Conservation (phyloP, 2,888 invertebrate species). For the Chalcosyrphus nemorum region DNA sequence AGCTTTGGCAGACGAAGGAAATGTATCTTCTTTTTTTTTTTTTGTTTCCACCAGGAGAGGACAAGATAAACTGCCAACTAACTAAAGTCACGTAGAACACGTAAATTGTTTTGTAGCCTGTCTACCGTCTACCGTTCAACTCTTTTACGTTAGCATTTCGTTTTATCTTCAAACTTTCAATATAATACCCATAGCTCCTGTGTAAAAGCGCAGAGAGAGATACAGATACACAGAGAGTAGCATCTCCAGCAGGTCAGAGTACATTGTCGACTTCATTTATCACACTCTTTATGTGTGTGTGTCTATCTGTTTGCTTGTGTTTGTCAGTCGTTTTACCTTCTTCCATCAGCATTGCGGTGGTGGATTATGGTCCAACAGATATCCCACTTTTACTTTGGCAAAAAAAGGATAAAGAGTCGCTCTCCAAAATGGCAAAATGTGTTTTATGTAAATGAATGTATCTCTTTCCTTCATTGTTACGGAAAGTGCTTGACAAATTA, state of each 20-base stretch:
- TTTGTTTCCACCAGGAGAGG: background rate
- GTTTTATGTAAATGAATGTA: conserved; percentile 47
- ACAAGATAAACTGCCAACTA: conserved; percentile 69
- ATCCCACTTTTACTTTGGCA: conserved; percentile 6
- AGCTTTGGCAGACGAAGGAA: conserved; percentile 34
- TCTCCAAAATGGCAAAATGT: conserved; percentile 45
- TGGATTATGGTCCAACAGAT: background rate
- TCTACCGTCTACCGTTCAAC: conserved; percentile 67
- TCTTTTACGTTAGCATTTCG: conserved; percentile 50
- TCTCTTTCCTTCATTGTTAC: background rate
- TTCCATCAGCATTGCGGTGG: conserved; percentile 32
- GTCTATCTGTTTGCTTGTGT: too few relatives aligned
- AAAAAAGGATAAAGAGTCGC: conserved; percentile 62
- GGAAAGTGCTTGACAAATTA: conserved; percentile 13
- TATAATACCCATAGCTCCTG: conserved; percentile 6
- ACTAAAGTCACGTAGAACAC: conserved; percentile 72
- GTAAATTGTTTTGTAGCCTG: conserved; percentile 72
- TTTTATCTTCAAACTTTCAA: conserved; percentile 42
- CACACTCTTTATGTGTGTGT: too few relatives aligned
- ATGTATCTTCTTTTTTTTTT: conserved; percentile 25
- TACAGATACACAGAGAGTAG: background rate
- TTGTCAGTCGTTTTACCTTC: conserved; percentile 49
- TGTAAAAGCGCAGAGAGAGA: background rate
- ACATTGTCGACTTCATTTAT: conserved; percentile 68
- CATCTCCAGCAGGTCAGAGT: conserved; percentile 46